phyloP scores from a whole-genome alignment of 2,888 invertebrate genomes.

The Odontocolon sp. region DNA sequence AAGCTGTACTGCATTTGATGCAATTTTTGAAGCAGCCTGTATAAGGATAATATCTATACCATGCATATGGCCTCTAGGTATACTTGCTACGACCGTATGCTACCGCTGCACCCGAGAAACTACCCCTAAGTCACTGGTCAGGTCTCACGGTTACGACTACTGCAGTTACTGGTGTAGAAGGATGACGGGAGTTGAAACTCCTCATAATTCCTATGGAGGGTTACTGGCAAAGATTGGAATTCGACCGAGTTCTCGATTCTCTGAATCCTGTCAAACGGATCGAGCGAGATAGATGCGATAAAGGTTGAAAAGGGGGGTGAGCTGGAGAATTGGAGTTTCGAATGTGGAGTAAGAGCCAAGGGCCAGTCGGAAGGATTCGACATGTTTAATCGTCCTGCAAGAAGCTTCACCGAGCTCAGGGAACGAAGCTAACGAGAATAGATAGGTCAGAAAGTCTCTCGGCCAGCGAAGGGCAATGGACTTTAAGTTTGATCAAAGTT shows the following conservation, averaged over 20 bases:
- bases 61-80: too few species aligned
- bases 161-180: not conserved
- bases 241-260: slow-evolving; percentile 44
- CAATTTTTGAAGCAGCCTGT: too few species aligned
- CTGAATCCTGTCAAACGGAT: slow-evolving; percentile 39
- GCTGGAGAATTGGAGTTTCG: slow-evolving; percentile 23
- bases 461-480: not conserved
- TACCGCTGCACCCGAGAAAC: slow-evolving; percentile 5
- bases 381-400: slow-evolving; percentile 48
- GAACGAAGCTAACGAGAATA: slow-evolving; percentile 36
- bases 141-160: not conserved
- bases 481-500: slow-evolving; percentile 22
- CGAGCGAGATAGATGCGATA: slow-evolving; percentile 7
- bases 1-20: too few species aligned
- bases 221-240: slow-evolving; percentile 50
- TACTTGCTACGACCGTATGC: not conserved
- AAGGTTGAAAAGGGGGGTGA: slow-evolving; percentile 4
- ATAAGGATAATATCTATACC: too few species aligned
- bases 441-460: slow-evolving; percentile 38
- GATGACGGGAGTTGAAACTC: slow-evolving; percentile 47
- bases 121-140: too few species aligned
- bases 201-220: slow-evolving; percentile 43
- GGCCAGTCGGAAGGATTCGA: slow-evolving; percentile 37
- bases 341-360: slow-evolving; percentile 43
- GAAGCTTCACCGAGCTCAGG: slow-evolving; percentile 38